Evolutionary conservation across 2,797 vertebrate genomes (phyloP).

Genomic region (Eremophila alpestris): DNA sequence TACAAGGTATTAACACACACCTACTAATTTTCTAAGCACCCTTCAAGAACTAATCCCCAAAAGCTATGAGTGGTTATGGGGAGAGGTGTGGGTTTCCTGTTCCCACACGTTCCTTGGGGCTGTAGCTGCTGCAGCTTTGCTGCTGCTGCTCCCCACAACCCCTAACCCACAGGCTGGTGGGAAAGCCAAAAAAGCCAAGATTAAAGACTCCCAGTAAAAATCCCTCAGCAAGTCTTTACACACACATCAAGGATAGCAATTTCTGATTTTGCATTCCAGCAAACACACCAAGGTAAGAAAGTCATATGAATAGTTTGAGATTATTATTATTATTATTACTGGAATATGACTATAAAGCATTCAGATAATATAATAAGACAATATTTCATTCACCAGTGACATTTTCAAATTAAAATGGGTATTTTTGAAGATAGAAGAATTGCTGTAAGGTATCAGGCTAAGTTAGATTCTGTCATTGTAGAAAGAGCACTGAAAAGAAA

Average conservation of each 20-base stretch:
- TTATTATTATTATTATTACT: neutral
- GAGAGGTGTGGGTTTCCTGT: neutral
- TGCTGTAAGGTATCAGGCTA: neutral
- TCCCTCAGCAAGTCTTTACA: neutral
- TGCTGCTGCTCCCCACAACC: neutral
- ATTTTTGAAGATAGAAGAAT: neutral
- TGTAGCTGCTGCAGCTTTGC: neutral
- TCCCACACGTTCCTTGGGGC: neutral
- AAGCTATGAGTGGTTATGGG: fast-evolving
- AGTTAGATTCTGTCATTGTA: neutral
- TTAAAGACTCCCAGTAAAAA: neutral
- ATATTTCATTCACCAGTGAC: neutral
- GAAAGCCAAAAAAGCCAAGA: neutral
- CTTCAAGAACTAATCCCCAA: neutral
- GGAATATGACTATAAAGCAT: neutral
- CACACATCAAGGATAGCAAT: neutral
- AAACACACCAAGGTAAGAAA: neutral
- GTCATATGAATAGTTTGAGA: neutral
- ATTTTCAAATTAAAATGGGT: neutral
- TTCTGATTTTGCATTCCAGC: neutral
- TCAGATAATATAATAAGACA: neutral
- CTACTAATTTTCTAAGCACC: neutral
- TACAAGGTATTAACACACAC: neutral
- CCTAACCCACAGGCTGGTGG: neutral
- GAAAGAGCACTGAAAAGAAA: neutral